phyloP scores from a whole-genome alignment of 2,113 vertebrate species.

The Tragelaphus buxtoni region DNA sequence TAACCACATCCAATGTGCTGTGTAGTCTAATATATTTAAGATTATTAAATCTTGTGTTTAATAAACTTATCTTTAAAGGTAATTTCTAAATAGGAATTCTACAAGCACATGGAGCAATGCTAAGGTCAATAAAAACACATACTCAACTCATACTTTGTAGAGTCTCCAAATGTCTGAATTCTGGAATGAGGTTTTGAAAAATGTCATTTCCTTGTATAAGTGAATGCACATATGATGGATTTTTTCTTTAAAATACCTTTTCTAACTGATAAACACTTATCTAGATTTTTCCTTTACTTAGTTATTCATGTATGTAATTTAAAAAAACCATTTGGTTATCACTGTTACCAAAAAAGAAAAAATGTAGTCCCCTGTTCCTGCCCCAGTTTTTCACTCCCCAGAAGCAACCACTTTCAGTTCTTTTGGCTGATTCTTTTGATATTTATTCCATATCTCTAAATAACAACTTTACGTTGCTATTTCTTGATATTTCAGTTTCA shows the following conservation, averaged over 20 bases:
- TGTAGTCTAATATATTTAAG: not conserved
- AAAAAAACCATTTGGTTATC: not conserved
- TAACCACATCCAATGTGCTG: not conserved
- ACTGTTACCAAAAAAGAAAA: not conserved
- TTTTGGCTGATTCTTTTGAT: not conserved
- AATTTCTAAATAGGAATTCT: not conserved
- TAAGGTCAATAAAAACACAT: not conserved
- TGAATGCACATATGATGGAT: not conserved
- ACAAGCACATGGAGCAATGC: not conserved
- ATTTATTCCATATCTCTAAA: not conserved
- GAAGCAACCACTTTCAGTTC: not conserved
- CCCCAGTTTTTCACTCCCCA: not conserved
- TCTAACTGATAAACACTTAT: not conserved
- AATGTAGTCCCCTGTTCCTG: not conserved
- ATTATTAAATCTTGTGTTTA: not conserved
- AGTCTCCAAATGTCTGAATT: not conserved
- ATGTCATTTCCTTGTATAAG: not conserved
- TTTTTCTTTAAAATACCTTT: not conserved
- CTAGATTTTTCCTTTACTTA: not conserved
- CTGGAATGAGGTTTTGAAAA: not conserved
- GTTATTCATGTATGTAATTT: not conserved
- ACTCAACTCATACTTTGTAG: not conserved
- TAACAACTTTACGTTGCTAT: not conserved
- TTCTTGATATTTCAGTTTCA: not conserved
- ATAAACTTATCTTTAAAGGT: not conserved